Conservation (phyloP, 2,888 invertebrate species). For the Lydus trimaculatus region DNA sequence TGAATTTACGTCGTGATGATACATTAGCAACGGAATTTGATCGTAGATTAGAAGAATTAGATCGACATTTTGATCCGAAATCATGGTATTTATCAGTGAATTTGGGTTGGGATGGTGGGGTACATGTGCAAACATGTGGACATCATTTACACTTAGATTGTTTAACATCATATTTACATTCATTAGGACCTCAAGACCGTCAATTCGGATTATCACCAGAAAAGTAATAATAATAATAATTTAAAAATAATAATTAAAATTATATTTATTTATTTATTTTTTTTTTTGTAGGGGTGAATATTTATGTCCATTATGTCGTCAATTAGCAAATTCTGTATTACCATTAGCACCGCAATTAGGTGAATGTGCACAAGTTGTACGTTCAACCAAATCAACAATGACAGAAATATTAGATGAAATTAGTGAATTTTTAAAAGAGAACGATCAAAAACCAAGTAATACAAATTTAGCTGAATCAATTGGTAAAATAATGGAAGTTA, state of each 20-base stretch:
- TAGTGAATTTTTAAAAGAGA: conserved; percentile 71
- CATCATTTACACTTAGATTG: conserved; percentile 97
- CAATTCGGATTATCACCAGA: conserved; percentile 76
- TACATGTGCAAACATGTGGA: conserved; percentile 94
- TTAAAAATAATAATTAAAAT: conserved; percentile 21
- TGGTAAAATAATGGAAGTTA: conserved; percentile 93
- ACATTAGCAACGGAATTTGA: conserved; percentile 79
- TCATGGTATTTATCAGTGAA: conserved; percentile 83
- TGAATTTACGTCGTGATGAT: conserved; percentile 66
- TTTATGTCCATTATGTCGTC: conserved; percentile 93
- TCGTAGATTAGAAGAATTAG: conserved; percentile 77
- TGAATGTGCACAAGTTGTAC: conserved; percentile 70
- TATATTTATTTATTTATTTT: conserved; percentile 12
- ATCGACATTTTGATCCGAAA: conserved; percentile 77
- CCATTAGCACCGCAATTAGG: conserved; percentile 79
- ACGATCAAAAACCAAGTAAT: conserved; percentile 71
- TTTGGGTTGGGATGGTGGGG: conserved; percentile 89
- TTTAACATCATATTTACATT: conserved; percentile 87
- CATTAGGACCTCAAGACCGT: conserved; percentile 80
- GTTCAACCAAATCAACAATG: conserved; percentile 65
- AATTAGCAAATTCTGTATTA: conserved; percentile 88
- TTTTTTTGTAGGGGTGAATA: conserved; percentile 77
- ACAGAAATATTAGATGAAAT: conserved; percentile 62
- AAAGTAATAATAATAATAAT: conserved; percentile 61
- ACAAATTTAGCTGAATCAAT: conserved; percentile 85